Evolutionary conservation across 2,113 vertebrate species (phyloP).

Genomic region (Heterotis niloticus): DNA sequence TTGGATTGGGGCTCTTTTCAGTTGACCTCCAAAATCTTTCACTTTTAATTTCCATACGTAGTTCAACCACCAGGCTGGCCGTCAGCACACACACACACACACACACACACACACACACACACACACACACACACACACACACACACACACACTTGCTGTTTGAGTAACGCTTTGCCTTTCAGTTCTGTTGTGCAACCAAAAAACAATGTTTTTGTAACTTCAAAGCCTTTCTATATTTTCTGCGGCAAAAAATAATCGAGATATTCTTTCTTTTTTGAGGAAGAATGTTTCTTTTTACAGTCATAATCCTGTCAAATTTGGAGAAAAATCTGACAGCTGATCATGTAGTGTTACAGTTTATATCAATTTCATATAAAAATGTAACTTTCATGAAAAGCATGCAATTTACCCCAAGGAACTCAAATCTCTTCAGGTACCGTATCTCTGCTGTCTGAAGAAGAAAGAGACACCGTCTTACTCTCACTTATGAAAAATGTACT

Average conservation of each 20-base stretch:
- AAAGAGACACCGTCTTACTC: no score
- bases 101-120: no score
- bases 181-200: background rate
- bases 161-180: background rate
- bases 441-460: background rate
- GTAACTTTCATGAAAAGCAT: slow-evolving; percentile 13
- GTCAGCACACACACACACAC: no score
- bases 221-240: background rate
- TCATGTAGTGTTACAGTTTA: background rate
- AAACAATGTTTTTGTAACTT: background rate
- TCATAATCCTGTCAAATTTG: slow-evolving; percentile 5
- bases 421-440: background rate
- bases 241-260: background rate
- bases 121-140: no score
- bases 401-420: background rate
- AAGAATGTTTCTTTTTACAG: no score
- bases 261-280: background rate
- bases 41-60: background rate
- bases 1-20: background rate
- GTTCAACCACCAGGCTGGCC: no score
- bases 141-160: background rate
- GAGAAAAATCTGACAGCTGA: background rate
- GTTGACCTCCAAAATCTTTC: background rate
- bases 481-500: no score
- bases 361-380: slow-evolving; percentile 14